Evolutionary conservation across 2,797 vertebrate genomes (phyloP).

Genomic region (Sarcoramphus papa): DNA sequence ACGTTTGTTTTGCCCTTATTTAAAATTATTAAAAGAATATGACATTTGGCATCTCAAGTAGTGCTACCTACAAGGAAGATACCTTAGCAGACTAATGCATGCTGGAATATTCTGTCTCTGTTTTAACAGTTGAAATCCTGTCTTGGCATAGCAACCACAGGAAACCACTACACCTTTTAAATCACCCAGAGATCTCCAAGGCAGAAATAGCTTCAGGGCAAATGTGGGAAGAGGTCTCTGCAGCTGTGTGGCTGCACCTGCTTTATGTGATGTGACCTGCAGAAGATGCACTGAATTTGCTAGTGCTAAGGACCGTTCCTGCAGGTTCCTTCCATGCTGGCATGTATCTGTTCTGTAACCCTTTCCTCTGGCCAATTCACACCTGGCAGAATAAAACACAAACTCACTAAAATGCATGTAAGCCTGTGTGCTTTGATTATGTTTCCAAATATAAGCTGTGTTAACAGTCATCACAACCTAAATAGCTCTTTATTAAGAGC

Average conservation of each 20-base stretch:
- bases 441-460: background rate
- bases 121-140: conserved; percentile 21
- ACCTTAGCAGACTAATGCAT: background rate
- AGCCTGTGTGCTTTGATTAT: background rate
- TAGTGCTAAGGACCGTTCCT: background rate
- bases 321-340: background rate
- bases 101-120: background rate
- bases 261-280: background rate
- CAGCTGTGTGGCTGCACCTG: background rate
- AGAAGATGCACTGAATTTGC: background rate
- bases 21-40: background rate
- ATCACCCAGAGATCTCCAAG: background rate
- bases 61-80: background rate
- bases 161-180: background rate
- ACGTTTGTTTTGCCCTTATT: background rate
- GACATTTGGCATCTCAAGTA: background rate
- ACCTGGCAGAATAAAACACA: background rate
- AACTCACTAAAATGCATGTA: background rate
- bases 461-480: background rate
- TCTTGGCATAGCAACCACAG: background rate
- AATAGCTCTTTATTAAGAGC: background rate
- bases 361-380: background rate
- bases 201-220: background rate
- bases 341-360: background rate
- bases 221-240: background rate